Conservation (phyloP, 2,888 invertebrate genomes). For the Stenodera caucasica region DNA sequence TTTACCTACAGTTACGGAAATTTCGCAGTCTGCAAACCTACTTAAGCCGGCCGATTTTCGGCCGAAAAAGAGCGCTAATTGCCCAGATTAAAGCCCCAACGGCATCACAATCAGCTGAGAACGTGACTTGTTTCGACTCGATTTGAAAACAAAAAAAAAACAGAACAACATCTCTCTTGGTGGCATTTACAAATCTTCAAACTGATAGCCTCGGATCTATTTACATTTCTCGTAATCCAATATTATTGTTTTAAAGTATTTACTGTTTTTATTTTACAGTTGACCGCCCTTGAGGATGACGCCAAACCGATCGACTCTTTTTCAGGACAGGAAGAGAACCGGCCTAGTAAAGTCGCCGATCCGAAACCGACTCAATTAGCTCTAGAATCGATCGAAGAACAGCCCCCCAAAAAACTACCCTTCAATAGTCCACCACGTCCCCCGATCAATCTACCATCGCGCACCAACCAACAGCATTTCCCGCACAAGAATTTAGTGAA, state of each 20-base stretch:
- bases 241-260: no score
- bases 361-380: slow-evolving; percentile 70
- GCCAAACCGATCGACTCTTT: slow-evolving; percentile 68
- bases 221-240: slow-evolving; percentile 14
- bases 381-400: slow-evolving; percentile 66
- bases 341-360: slow-evolving; percentile 64
- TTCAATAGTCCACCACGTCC: slow-evolving; percentile 53
- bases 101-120: background rate
- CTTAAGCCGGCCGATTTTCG: background rate
- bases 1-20: background rate
- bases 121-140: background rate
- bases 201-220: background rate
- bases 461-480: slow-evolving; percentile 47
- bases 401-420: slow-evolving; percentile 57
- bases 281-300: slow-evolving; percentile 57
- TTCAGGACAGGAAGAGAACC: slow-evolving; percentile 59
- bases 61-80: background rate
- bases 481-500: slow-evolving; percentile 60
- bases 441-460: slow-evolving; percentile 51
- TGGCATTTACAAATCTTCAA: no score
- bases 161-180: background rate
- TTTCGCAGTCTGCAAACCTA: slow-evolving; percentile 3
- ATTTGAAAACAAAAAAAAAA: background rate
- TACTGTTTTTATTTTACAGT: slow-evolving; percentile 32
- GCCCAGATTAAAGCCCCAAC: background rate